Percentiles rank a stretch among this genome's conserved stretches.
These are phyloP conservation scores for Schizaphis graminum DNA, from an alignment of 2,888 invertebrate genomes.

Conservation along the genomic window DNA sequence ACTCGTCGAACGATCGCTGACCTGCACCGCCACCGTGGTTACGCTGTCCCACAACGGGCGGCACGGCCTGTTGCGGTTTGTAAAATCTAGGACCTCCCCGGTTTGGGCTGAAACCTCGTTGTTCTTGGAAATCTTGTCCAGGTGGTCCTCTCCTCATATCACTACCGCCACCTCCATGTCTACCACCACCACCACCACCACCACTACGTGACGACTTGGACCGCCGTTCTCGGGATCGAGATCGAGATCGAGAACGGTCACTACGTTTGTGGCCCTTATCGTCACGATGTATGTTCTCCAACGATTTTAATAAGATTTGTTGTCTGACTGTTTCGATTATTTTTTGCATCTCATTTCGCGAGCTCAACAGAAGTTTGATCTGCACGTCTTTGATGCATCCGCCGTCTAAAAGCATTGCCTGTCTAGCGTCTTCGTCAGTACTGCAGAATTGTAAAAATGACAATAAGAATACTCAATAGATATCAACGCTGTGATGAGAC, in stretches of 20 bases:
- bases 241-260: slow-evolving; percentile 68
- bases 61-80: not conserved
- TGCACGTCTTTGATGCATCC: slow-evolving; percentile 91
- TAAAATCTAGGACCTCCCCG: slow-evolving; percentile 22
- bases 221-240: slow-evolving; percentile 73
- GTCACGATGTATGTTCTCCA: slow-evolving; percentile 40
- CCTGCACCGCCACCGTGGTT: slow-evolving; percentile 4
- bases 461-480: not conserved
- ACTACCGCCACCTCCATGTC: not conserved
- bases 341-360: slow-evolving; percentile 96
- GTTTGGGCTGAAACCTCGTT: not conserved
- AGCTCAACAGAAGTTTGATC: slow-evolving; percentile 91
- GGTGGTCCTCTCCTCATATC: slow-evolving; percentile 38
- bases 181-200: slow-evolving; percentile 64
- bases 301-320: slow-evolving; percentile 69
- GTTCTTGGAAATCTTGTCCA: slow-evolving; percentile 41
- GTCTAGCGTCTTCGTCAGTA: slow-evolving; percentile 98
- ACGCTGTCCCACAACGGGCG: not conserved
- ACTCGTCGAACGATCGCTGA: slow-evolving; percentile 9
- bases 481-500: not conserved
- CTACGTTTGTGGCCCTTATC: slow-evolving; percentile 47
- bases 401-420: slow-evolving; percentile 93
- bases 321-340: slow-evolving; percentile 92
- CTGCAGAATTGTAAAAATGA: slow-evolving; percentile 72
- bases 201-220: slow-evolving; percentile 72